phyloP scores from a whole-genome alignment of 64 coral and sea anemone species.

The Anthopleura sola region DNA sequence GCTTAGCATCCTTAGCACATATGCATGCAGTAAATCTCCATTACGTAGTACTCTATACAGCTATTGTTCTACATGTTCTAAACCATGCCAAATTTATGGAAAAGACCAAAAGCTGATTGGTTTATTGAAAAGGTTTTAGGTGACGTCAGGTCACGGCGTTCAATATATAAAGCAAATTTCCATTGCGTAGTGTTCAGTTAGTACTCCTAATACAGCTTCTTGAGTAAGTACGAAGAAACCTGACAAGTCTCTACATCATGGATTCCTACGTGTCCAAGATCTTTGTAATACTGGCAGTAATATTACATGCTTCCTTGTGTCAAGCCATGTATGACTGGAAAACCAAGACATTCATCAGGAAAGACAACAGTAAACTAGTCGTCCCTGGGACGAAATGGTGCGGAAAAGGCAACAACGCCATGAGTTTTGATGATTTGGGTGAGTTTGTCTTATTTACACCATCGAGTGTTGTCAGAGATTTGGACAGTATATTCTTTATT shows the following conservation, averaged over 20 bases:
- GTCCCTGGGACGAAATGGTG: slow-evolving; percentile 42
- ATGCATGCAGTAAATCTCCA: no score
- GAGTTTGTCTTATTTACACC: not conserved
- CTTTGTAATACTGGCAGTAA: not conserved
- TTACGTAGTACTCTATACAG: no score
- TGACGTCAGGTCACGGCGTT: not conserved
- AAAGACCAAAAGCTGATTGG: not conserved
- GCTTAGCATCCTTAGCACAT: no score
- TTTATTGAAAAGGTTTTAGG: not conserved
- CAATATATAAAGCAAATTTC: not conserved
- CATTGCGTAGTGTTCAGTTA: not conserved
- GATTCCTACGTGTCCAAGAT: not conserved
- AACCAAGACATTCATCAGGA: not conserved
- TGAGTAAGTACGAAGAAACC: not conserved
- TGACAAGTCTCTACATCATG: not conserved
- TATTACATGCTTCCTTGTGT: not conserved
- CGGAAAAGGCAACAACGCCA: slow-evolving; percentile 33
- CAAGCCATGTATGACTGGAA: not conserved
- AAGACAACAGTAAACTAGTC: not conserved
- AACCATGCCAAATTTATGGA: no score
- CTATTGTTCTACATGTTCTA: no score
- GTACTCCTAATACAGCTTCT: not conserved
- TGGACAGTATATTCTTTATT: no score
- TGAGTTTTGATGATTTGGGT: slow-evolving; percentile 36
- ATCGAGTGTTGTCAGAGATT: not conserved